phyloP scores from a whole-genome alignment of 1,140 invertebrate species.

The Calycopis cecrops region DNA sequence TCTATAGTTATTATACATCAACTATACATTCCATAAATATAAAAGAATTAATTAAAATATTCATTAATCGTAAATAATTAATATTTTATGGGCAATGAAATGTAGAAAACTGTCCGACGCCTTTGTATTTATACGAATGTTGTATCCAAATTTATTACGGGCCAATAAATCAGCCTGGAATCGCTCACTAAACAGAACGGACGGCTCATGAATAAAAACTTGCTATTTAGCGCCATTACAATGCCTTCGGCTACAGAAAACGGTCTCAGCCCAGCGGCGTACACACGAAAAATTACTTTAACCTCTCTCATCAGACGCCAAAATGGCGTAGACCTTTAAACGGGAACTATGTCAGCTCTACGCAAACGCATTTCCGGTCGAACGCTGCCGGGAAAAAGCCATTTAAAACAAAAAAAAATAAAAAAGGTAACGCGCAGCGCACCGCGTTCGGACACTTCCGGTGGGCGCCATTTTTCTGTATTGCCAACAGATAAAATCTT shows the following conservation, averaged over 20 bases:
- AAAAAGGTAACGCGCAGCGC: conserved; percentile 72
- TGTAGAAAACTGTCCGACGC: not conserved
- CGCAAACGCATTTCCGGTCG: conserved; percentile 73
- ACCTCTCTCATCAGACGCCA: conserved; percentile 39
- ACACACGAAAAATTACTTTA: conserved; percentile 41
- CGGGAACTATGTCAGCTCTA: conserved; percentile 54
- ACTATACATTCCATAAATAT: too few relatives aligned
- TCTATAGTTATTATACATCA: too few relatives aligned
- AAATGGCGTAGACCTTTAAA: conserved; percentile 50
- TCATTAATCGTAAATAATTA: too few relatives aligned
- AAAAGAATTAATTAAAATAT: too few relatives aligned
- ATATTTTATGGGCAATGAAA: too few relatives aligned
- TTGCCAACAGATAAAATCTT: conserved; percentile 75
- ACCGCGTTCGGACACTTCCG: conserved; percentile 72
- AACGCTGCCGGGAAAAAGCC: conserved; percentile 73
- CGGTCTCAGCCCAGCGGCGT: conserved; percentile 29
- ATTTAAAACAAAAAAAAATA: conserved; percentile 73
- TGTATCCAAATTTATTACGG: conserved; percentile 62
- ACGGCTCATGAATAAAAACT: conserved; percentile 73
- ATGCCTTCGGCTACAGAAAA: conserved; percentile 45
- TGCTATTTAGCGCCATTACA: conserved; percentile 69
- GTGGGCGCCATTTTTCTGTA: conserved; percentile 75
- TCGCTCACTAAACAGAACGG: conserved; percentile 66
- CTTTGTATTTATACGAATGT: not conserved
- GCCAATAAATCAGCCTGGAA: conserved; percentile 66